Base-by-base conservation (phyloP, 2,888 invertebrate species). In the Blastobasis lacticolella region DNA sequence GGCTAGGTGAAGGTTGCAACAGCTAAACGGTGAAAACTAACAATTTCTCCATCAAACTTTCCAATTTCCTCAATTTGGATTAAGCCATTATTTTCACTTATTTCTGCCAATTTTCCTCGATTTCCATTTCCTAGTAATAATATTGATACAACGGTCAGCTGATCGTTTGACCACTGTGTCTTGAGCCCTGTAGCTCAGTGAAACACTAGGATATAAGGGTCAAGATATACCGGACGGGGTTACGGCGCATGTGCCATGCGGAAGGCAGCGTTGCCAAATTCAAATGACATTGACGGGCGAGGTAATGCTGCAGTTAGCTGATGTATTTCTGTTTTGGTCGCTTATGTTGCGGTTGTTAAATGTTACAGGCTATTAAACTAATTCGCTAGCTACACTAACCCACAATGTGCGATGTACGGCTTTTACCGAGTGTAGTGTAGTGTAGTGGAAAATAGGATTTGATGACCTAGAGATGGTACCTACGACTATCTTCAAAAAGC, bases 1-100 rank as follows among this genome's bases (percentile, higher is more conserved):
- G 65, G 80, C 78, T 79, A 82, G 83, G 81, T 85, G 86, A 87
- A 85, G 86, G 85, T 81, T 79, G 78, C 10, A n/a, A 23, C 23
- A 23, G 23, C 23, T 23, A 38, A 38, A 37, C 46, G 37, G 45
- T 8, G 37, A 23, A 45, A 45, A 45, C 45, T 36, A 23, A 36
- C 10, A 4, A 45, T 49, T 45, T 45, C 45, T 45, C 9, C 37
- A 36, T 10, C 10, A 6, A 36, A 6, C 9, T 7, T 6, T 8
- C 46, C 38, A 6, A 37, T 36, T 45, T 45, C 46, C n/a, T 8
- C n/a, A n/a, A 23, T 23, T n/a, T n/a, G n/a, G 23, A 23, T 23
- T 3, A 23, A 23, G 23, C 23, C 23, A 23, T 23, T 23, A 23
- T 23, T 23, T 23, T 23, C 23, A 23, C 23, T 2, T 23, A 23